Percentiles rank a stretch among this genome's conserved stretches.
phyloP scores from a whole-genome alignment of 2,888 invertebrate genomes.

The Synanthedon myopaeformis region DNA sequence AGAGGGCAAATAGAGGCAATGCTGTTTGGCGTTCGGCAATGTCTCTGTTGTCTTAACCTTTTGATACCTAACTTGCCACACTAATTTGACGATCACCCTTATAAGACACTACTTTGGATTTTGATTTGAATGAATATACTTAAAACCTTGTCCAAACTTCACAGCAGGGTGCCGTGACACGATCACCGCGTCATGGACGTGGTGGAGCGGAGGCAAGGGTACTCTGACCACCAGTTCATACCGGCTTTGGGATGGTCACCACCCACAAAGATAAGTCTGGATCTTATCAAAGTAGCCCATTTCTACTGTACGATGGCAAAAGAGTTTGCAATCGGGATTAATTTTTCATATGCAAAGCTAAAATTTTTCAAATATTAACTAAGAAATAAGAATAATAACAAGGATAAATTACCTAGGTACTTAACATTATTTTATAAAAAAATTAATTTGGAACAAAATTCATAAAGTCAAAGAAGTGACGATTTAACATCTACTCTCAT shows the following conservation, averaged over 20 bases:
- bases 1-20: slow-evolving; percentile 5
- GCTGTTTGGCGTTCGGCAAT: neutral
- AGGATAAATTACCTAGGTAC: too few relatives aligned
- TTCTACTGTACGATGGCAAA: too few relatives aligned
- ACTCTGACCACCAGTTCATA: neutral
- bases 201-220: neutral
- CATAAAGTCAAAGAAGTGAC: too few relatives aligned
- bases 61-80: neutral
- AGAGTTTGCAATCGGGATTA: too few relatives aligned
- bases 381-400: too few relatives aligned
- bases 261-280: neutral
- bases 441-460: too few relatives aligned
- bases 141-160: slow-evolving; percentile 33
- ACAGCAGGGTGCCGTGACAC: slow-evolving; percentile 37
- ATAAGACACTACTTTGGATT: too few relatives aligned
- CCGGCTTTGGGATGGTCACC: neutral
- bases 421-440: too few relatives aligned
- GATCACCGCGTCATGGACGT: slow-evolving; percentile 20
- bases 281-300: neutral
- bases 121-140: neutral
- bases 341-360: too few relatives aligned
- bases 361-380: too few relatives aligned
- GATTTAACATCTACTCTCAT: too few relatives aligned
- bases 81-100: too few relatives aligned
- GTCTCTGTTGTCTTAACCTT: slow-evolving; percentile 1